Conservation (phyloP, 2,113 vertebrate genomes). For the Rhinichthys klamathensis region DNA sequence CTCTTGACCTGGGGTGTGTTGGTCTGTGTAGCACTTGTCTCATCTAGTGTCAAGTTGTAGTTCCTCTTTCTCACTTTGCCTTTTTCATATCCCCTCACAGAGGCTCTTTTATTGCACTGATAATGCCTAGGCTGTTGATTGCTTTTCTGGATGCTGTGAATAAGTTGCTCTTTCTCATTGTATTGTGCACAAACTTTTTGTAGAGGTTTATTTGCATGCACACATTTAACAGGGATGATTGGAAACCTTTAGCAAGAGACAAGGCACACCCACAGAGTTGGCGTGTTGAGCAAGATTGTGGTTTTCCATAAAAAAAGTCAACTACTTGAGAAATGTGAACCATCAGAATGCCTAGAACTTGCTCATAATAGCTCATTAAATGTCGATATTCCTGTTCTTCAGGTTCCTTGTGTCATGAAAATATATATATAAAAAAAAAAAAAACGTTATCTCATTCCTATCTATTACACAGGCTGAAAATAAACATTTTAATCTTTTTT, state of each 20-base stretch:
- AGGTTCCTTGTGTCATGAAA: not conserved
- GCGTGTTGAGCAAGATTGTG: not conserved
- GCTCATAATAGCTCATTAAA: not conserved
- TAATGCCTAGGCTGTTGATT: not conserved
- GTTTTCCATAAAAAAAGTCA: not conserved
- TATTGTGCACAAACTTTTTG: not conserved
- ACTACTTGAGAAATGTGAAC: not conserved
- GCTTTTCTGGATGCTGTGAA: not conserved
- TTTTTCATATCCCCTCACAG: not conserved
- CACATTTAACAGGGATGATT: not conserved
- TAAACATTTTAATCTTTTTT: not conserved
- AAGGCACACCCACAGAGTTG: not conserved
- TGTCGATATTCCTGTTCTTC: not conserved
- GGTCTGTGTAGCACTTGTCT: not conserved
- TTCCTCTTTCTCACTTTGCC: not conserved
- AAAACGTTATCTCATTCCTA: not conserved
- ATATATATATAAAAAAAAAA: too few species aligned
- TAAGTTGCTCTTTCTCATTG: not conserved
- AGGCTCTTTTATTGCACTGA: not conserved
- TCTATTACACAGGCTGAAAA: not conserved
- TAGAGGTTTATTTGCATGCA: not conserved
- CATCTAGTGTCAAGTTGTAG: not conserved
- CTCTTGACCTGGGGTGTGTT: not conserved
- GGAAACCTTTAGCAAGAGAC: not conserved
- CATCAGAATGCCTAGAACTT: not conserved